Evolutionary conservation across 1,140 invertebrate genomes (phyloP).

Genomic region (Drosophila bocki): DNA sequence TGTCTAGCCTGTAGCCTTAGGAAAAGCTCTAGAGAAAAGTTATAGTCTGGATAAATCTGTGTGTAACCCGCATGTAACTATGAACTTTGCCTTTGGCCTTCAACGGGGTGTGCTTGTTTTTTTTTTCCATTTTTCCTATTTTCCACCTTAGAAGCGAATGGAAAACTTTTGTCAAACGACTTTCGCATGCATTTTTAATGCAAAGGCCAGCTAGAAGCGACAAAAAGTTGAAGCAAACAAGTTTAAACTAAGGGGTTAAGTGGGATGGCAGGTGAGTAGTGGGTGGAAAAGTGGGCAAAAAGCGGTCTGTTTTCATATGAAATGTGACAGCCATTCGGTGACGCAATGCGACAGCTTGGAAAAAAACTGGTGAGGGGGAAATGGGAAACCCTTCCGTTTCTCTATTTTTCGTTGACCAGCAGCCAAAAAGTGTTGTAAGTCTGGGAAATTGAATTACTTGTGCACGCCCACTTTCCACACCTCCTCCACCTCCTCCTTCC

Average conservation of each 20-base stretch:
- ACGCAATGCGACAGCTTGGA: conserved; percentile 71
- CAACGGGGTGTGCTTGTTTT: conserved; percentile 19
- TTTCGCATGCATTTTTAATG: conserved; percentile 79
- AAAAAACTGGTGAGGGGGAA: neutral
- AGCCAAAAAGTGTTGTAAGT: conserved; percentile 47
- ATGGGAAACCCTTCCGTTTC: conserved; percentile 21
- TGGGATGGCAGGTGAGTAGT: conserved; percentile 14
- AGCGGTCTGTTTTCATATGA: conserved; percentile 11
- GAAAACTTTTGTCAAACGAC: conserved; percentile 62
- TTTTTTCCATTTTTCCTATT: neutral
- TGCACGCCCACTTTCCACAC: conserved; percentile 33
- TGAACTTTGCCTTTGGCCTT: conserved; percentile 65
- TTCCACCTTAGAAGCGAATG: conserved; percentile 11
- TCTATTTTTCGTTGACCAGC: conserved; percentile 37
- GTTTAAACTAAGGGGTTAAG: conserved; percentile 44
- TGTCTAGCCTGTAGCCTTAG: conserved; percentile 25
- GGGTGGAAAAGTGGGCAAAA: conserved; percentile 9
- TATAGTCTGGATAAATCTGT: conserved; percentile 24
- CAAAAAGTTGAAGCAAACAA: conserved; percentile 52
- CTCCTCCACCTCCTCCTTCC: neutral
- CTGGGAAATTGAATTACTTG: conserved; percentile 72
- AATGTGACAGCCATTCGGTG: conserved; percentile 46
- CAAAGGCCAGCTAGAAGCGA: conserved; percentile 49
- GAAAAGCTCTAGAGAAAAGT: conserved; percentile 11
- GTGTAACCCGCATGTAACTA: conserved; percentile 64